These are phyloP conservation scores for Gnathonemus echidnorhynchus DNA, from an alignment of 2,113 vertebrate species.

Conservation along the genomic window DNA sequence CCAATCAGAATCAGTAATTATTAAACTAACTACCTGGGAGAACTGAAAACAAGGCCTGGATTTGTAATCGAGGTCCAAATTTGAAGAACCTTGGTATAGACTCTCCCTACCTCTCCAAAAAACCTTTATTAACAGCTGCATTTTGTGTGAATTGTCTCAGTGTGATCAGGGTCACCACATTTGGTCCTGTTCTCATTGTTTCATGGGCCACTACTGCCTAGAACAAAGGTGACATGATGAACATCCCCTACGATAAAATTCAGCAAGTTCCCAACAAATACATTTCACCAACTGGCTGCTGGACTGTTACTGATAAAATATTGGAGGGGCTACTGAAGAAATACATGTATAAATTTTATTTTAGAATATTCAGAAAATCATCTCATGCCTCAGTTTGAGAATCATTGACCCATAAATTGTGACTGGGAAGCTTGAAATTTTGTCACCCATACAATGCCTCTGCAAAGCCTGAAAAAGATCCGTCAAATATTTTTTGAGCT, in stretches of 20 bases:
- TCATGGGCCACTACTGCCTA: background rate
- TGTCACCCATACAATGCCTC: background rate
- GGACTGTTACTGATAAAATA: background rate
- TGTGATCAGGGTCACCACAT: background rate
- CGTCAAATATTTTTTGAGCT: background rate
- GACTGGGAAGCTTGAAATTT: background rate
- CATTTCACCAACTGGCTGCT: background rate
- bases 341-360: background rate
- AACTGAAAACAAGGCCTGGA: no score
- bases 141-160: background rate
- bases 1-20: no score
- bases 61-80: no score
- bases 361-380: background rate
- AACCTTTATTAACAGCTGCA: background rate
- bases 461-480: background rate
- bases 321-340: background rate
- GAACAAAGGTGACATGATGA: background rate
- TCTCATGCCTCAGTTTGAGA: background rate
- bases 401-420: background rate
- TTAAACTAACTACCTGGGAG: no score
- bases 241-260: background rate
- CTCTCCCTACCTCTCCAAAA: background rate
- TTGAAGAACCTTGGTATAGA: background rate
- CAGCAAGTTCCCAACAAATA: background rate
- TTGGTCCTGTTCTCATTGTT: background rate